Conservation (phyloP, 2,888 invertebrate species). For the Prosapia bicincta region DNA sequence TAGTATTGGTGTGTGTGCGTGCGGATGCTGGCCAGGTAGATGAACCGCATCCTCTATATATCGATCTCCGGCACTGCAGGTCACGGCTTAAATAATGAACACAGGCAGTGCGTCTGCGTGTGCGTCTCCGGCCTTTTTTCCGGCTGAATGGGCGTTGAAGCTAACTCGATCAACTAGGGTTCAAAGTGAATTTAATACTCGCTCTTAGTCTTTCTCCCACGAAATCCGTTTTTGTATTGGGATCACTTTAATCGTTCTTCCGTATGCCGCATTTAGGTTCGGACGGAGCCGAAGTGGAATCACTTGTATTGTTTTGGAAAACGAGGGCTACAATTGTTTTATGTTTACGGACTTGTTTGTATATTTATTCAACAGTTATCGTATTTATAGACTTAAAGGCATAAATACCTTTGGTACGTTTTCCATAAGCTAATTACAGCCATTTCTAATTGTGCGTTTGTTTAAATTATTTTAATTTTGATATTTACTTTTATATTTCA, state of each 20-base stretch:
- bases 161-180: conserved; percentile 2
- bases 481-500: no score
- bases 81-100: neutral
- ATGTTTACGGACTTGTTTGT: no score
- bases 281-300: no score
- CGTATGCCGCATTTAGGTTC: neutral
- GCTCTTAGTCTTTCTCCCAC: neutral
- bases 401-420: no score
- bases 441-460: no score
- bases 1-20: neutral
- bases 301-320: no score
- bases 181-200: neutral
- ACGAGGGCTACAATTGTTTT: no score
- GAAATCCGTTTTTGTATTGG: neutral
- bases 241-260: neutral
- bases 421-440: no score
- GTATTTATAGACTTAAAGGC: no score
- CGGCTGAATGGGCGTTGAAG: conserved; percentile 2
- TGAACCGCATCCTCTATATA: neutral
- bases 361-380: no score
- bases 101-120: neutral
- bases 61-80: neutral
- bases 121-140: neutral
- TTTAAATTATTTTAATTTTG: no score
- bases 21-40: neutral